Evolutionary conservation across 2,888 invertebrate species (phyloP).

Genomic region (Lamproptera curius): DNA sequence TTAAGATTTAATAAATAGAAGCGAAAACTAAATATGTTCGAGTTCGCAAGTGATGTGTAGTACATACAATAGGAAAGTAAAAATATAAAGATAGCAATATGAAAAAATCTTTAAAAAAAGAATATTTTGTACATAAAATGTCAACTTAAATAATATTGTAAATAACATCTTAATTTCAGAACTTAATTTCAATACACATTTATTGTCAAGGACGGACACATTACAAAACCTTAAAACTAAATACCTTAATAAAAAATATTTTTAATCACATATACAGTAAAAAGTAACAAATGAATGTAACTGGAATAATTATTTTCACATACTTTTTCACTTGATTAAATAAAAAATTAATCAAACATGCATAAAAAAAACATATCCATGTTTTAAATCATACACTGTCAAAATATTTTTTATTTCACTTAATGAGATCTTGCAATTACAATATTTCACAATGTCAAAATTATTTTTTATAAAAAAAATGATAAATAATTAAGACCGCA

Average conservation of each 20-base stretch:
- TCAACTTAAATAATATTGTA: conserved; percentile 6
- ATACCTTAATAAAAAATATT: neutral
- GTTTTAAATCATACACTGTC: neutral
- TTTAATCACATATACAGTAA: neutral
- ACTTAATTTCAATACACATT: neutral
- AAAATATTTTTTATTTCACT: conserved; percentile 17
- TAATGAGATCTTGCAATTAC: conserved; percentile 29
- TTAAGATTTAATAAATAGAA: conserved; percentile 1
- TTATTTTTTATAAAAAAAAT: neutral
- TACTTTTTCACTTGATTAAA: neutral
- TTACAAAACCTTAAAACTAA: conserved; percentile 16
- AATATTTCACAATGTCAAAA: conserved; percentile 13
- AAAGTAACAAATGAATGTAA: conserved; percentile 6
- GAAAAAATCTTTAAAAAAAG: conserved; percentile 8
- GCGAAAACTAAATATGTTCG: neutral
- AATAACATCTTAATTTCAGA: conserved; percentile 10
- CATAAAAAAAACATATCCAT: neutral
- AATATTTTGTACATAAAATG: conserved; percentile 6
- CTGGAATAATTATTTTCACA: conserved; percentile 1
- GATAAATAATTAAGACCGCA: too few species aligned
- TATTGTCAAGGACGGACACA: conserved; percentile 21
- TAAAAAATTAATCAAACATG: neutral
- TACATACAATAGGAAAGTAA: conserved; percentile 21
- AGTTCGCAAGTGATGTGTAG: conserved; percentile 7
- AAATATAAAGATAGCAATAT: conserved; percentile 2